Conservation (phyloP, 2,113 vertebrate species). For the Phodopus roborovskii region DNA sequence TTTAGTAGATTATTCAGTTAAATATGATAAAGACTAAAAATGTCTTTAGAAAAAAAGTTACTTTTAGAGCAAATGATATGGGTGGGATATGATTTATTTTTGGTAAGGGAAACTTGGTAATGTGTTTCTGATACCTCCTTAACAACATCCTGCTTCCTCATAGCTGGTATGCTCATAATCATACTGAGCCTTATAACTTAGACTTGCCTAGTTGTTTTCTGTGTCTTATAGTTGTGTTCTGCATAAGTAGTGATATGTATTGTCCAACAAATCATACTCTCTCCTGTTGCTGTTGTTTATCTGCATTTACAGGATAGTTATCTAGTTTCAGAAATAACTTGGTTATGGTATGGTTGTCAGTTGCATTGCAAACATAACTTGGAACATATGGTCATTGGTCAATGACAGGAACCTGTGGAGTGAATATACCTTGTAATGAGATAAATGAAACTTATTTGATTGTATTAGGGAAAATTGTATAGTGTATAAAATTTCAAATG, state of each 20-base stretch:
- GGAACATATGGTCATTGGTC: not conserved
- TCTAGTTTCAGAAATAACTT: not conserved
- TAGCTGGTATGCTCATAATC: not conserved
- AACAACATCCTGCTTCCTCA: not conserved
- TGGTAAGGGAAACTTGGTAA: constrained; percentile 3
- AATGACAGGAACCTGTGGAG: not conserved
- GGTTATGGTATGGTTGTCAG: not conserved
- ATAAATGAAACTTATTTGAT: not conserved
- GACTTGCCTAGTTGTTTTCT: not conserved
- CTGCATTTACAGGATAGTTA: not conserved
- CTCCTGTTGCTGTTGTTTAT: not conserved
- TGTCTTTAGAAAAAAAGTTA: not conserved
- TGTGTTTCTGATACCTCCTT: not conserved
- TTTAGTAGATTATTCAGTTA: constrained; percentile 1
- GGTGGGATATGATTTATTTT: not conserved
- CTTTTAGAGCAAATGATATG: constrained; percentile 41
- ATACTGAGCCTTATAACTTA: not conserved
- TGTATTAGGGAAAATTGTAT: not conserved
- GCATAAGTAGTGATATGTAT: not conserved
- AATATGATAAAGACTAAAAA: constrained; percentile 45
- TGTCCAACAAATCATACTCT: not conserved
- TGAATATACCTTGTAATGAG: not conserved
- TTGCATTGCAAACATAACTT: constrained; percentile 31
- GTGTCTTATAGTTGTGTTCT: not conserved
- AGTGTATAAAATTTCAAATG: constrained; percentile 7